Percentiles rank a stretch among this genome's conserved stretches.
Conservation (phyloP, 2,888 invertebrate genomes). For the Sthenelais limicola region DNA sequence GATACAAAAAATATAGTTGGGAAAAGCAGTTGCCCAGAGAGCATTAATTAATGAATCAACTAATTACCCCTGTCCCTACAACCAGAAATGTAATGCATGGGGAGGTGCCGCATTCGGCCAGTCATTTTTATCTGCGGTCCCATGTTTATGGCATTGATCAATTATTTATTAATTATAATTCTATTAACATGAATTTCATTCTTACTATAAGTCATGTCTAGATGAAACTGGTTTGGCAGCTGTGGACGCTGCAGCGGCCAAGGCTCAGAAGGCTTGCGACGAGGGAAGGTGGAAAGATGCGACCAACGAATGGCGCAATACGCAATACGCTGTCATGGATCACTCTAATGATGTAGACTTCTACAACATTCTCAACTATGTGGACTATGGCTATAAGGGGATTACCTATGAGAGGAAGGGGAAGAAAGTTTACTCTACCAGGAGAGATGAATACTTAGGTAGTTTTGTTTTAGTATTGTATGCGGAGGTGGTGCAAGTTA, state of each 20-base stretch:
- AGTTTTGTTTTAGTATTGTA: too few relatives aligned
- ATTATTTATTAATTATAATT: too few relatives aligned
- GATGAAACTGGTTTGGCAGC: conserved; percentile 46
- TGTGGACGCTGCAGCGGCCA: conserved; percentile 44
- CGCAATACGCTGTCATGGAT: conserved; percentile 44
- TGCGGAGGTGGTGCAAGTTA: too few relatives aligned
- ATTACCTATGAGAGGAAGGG: background rate
- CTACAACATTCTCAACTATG: conserved; percentile 54
- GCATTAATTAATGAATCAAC: too few relatives aligned
- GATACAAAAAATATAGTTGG: too few relatives aligned
- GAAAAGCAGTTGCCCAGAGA: too few relatives aligned
- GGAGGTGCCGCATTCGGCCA: too few relatives aligned
- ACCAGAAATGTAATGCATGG: too few relatives aligned
- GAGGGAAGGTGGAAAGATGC: conserved; percentile 34
- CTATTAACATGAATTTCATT: too few relatives aligned
- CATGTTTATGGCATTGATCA: too few relatives aligned
- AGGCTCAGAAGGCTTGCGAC: conserved; percentile 42
- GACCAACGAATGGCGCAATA: conserved; percentile 43
- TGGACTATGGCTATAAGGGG: background rate
- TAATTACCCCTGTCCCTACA: too few relatives aligned
- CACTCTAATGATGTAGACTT: conserved; percentile 53
- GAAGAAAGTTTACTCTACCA: background rate
- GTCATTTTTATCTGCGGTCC: too few relatives aligned
- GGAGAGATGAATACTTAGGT: background rate
- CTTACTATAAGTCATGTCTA: conserved; percentile 46